Evolutionary conservation across 2,888 invertebrate species (phyloP).

Genomic region (Chaetogeoica ovagalla): DNA sequence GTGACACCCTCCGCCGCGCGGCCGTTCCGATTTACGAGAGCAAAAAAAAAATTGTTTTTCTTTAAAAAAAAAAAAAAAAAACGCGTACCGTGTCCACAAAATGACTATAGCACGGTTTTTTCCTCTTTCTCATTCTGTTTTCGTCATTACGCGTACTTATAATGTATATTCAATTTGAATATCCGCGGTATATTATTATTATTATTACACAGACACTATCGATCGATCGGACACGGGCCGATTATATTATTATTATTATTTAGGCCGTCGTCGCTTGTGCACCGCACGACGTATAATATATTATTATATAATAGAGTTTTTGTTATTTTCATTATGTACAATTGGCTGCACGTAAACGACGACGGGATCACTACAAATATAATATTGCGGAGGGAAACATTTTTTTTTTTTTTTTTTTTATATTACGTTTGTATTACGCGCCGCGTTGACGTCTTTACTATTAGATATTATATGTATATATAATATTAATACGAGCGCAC

Average conservation of each 20-base stretch:
- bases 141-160: background rate
- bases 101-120: constrained; percentile 40
- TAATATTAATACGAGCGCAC: no score
- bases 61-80: no score
- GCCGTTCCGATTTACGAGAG: constrained; percentile 41
- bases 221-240: constrained; percentile 33
- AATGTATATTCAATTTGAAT: constrained; percentile 20
- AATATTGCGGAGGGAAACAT: no score
- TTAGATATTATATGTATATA: no score
- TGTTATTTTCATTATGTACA: no score
- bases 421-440: no score
- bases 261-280: background rate
- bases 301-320: no score
- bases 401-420: no score
- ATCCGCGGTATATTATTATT: constrained; percentile 21
- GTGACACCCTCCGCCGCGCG: constrained; percentile 23
- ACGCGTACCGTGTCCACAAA: constrained; percentile 44
- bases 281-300: background rate
- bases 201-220: no score
- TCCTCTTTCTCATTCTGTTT: background rate
- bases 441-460: background rate
- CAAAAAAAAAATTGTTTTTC: constrained; percentile 6
- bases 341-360: no score
- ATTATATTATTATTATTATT: constrained; percentile 27
- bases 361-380: no score